Conservation (phyloP, 2,888 invertebrate genomes). For the Hipparchia semele region DNA sequence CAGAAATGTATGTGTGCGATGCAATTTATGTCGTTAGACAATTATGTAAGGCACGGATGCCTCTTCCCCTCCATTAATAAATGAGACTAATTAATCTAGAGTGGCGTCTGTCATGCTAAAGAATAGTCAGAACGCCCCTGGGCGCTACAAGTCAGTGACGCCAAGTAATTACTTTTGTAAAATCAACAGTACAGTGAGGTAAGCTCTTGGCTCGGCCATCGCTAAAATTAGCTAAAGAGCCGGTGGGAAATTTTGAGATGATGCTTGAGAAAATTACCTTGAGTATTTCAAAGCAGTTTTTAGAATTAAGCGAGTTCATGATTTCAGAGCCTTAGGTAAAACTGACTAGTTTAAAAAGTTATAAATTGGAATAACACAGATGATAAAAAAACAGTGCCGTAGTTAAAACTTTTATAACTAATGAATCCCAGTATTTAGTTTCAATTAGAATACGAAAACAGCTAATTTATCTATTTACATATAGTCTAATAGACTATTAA, state of each 20-base stretch:
- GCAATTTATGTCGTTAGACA: conserved; percentile 41
- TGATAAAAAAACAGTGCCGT: no score
- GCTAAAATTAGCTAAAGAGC: conserved; percentile 10
- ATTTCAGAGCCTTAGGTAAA: no score
- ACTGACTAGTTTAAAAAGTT: no score
- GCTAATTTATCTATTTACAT: no score
- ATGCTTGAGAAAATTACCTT: background rate
- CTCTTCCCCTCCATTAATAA: conserved; percentile 65
- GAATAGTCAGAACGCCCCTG: conserved; percentile 63
- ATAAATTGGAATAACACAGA: no score
- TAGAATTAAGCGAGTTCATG: background rate
- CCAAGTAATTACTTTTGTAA: conserved; percentile 74
- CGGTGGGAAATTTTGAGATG: background rate
- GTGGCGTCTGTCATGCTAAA: conserved; percentile 77
- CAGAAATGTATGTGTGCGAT: conserved; percentile 35
- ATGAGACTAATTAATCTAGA: conserved; percentile 75
- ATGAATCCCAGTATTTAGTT: no score
- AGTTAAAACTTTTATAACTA: no score
- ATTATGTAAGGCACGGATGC: conserved; percentile 53
- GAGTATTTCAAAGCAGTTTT: background rate
- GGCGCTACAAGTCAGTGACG: conserved; percentile 58
- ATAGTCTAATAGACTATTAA: no score
- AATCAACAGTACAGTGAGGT: conserved; percentile 59
- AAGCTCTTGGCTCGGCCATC: conserved; percentile 42
- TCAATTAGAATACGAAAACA: no score